Conservation (phyloP, 2,797 vertebrate genomes). For the Anguilla marmorata region DNA sequence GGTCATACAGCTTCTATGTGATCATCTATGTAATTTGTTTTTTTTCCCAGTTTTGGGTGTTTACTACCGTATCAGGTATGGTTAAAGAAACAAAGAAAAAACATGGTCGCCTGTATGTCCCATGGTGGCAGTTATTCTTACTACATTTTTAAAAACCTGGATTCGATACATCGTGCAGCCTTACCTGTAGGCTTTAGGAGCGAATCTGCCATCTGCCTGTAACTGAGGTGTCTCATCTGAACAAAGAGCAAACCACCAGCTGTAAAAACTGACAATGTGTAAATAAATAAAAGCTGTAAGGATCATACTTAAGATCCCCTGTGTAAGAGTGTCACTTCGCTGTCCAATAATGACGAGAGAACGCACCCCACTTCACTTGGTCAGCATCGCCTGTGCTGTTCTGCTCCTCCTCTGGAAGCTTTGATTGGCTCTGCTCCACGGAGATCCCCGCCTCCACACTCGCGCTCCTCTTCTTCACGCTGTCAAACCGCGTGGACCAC, state of each 20-base stretch:
- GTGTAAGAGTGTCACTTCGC: not conserved
- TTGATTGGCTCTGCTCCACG: conserved; percentile 34
- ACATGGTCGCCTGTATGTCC: not conserved
- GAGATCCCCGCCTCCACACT: conserved; percentile 47
- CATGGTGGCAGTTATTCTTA: not conserved
- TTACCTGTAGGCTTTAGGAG: not conserved
- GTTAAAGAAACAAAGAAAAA: not conserved
- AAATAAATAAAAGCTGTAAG: not conserved
- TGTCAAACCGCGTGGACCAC: conserved; percentile 87
- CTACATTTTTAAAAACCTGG: not conserved
- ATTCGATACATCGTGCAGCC: too few species aligned
- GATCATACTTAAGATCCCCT: not conserved
- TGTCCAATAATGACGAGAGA: not conserved
- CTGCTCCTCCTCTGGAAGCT: not conserved
- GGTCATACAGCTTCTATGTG: too few species aligned
- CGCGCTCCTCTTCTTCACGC: conserved; percentile 48
- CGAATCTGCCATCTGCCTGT: not conserved
- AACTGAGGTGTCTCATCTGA: not conserved
- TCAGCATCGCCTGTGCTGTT: conserved; percentile 25
- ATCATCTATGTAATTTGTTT: too few species aligned
- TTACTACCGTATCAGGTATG: not conserved
- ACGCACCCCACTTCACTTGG: not conserved
- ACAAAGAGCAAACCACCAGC: not conserved
- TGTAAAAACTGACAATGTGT: not conserved
- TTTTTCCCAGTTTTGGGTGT: not conserved